phyloP scores from a whole-genome alignment of 2,888 invertebrate genomes.

The Thalpophila matura region DNA sequence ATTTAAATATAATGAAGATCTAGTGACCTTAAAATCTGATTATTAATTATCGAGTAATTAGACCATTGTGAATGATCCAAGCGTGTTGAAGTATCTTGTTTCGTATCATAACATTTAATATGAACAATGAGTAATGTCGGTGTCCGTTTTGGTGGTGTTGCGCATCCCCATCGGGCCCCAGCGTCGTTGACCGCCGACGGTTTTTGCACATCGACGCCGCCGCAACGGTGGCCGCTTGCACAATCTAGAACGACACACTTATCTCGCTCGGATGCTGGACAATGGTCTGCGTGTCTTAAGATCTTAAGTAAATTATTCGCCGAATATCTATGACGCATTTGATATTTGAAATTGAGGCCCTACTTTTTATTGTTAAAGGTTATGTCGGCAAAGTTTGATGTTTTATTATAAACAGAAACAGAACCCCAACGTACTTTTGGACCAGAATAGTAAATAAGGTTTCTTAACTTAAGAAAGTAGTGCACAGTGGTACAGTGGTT shows the following conservation, averaged over 20 bases:
- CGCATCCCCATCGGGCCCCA: constrained; percentile 84
- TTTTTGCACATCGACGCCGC: constrained; percentile 82
- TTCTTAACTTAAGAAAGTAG: neutral
- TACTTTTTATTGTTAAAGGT: constrained; percentile 13
- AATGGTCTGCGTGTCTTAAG: constrained; percentile 61
- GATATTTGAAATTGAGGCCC: constrained; percentile 26
- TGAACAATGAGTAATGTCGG: constrained; percentile 63
- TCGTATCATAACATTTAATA: constrained; percentile 43
- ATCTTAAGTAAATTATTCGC: constrained; percentile 56
- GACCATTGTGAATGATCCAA: constrained; percentile 11
- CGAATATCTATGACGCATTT: constrained; percentile 49
- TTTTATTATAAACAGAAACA: neutral
- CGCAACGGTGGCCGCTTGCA: constrained; percentile 74
- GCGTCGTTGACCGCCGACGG: constrained; percentile 84
- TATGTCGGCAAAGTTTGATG: constrained; percentile 2
- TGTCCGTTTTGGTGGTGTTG: constrained; percentile 68
- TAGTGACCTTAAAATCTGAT: constrained; percentile 24
- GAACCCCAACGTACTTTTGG: neutral
- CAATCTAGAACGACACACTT: constrained; percentile 81
- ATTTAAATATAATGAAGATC: constrained; percentile 12
- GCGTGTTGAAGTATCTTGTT: constrained; percentile 26
- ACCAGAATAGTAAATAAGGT: neutral
- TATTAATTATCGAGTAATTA: constrained; percentile 3
- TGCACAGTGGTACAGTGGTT: neutral
- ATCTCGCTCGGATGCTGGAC: constrained; percentile 72